Evolutionary conservation across 1,140 invertebrate genomes (phyloP).

Genomic region (Gonioctena quinquepunctata): DNA sequence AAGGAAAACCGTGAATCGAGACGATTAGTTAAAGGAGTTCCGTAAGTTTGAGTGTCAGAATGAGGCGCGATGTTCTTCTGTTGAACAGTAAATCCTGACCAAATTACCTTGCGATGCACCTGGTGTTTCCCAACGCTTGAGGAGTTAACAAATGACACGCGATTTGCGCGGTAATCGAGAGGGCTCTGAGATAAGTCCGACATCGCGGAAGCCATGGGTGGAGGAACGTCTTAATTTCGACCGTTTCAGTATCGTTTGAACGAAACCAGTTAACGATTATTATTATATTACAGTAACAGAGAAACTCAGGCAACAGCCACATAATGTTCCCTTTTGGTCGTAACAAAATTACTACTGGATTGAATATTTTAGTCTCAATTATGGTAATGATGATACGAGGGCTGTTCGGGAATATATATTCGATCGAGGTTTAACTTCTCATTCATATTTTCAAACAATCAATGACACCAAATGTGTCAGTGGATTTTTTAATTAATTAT

Average conservation of each 20-base stretch:
- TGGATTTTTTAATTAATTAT: no score
- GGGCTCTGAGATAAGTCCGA: constrained; percentile 48
- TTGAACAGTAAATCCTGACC: constrained; percentile 48
- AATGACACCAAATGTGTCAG: no score
- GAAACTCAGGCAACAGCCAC: no score
- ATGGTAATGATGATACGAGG: no score
- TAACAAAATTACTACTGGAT: no score
- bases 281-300: no score
- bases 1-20: background rate
- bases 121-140: constrained; percentile 47
- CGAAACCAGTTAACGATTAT: no score
- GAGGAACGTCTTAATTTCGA: background rate
- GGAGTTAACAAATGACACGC: constrained; percentile 52
- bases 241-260: background rate
- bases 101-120: constrained; percentile 47
- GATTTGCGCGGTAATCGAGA: constrained; percentile 54
- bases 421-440: no score
- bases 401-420: no score
- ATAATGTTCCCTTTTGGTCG: no score
- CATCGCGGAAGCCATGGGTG: constrained; percentile 15
- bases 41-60: constrained; percentile 7
- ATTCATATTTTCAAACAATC: no score
- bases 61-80: constrained; percentile 13
- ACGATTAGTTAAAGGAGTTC: constrained; percentile 13
- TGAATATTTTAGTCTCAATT: no score